Evolutionary conservation across 2,113 vertebrate genomes (phyloP).

Genomic region (Bufo gargarizans): DNA sequence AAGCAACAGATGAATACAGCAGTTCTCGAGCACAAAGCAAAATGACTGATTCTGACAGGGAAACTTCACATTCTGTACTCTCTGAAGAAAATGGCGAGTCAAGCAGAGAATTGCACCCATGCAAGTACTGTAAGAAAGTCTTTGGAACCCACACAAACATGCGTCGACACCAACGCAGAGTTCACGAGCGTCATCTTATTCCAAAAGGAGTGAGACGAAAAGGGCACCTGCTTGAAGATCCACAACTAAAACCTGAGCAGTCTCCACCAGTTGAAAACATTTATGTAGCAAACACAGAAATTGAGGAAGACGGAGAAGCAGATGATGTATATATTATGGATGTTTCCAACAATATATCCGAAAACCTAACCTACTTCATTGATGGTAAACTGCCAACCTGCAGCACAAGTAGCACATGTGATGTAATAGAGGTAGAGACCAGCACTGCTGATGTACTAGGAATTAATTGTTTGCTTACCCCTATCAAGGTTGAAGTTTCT

Average conservation of each 20-base stretch:
- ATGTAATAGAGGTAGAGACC: slow-evolving; percentile 85
- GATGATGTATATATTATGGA: slow-evolving; percentile 90
- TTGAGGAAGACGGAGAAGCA: slow-evolving; percentile 77
- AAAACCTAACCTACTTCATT: slow-evolving; percentile 94
- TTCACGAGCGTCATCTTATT: slow-evolving; percentile 85
- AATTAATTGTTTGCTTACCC: slow-evolving; percentile 84
- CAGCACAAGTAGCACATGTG: slow-evolving; percentile 85
- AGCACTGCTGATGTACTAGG: slow-evolving; percentile 81
- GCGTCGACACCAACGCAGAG: slow-evolving; percentile 84
- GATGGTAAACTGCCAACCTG: slow-evolving; percentile 93
- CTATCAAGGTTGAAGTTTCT: slow-evolving; percentile 81
- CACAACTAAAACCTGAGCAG: slow-evolving; percentile 64
- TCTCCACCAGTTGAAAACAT: slow-evolving; percentile 68
- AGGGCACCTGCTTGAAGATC: slow-evolving; percentile 71
- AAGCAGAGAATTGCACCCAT: slow-evolving; percentile 77
- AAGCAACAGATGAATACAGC: slow-evolving; percentile 55
- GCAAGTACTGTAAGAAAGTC: slow-evolving; percentile 89
- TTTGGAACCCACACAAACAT: slow-evolving; percentile 88
- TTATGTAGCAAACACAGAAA: slow-evolving; percentile 87
- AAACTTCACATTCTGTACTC: slow-evolving; percentile 59
- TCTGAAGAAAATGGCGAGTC: slow-evolving; percentile 76
- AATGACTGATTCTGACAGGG: slow-evolving; percentile 67
- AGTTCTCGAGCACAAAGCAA: slow-evolving; percentile 62
- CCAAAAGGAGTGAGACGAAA: slow-evolving; percentile 79
- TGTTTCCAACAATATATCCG: slow-evolving; percentile 91